These are phyloP conservation scores for Lampropteryx suffumata DNA, from an alignment of 2,888 invertebrate genomes.

Conservation along the genomic window DNA sequence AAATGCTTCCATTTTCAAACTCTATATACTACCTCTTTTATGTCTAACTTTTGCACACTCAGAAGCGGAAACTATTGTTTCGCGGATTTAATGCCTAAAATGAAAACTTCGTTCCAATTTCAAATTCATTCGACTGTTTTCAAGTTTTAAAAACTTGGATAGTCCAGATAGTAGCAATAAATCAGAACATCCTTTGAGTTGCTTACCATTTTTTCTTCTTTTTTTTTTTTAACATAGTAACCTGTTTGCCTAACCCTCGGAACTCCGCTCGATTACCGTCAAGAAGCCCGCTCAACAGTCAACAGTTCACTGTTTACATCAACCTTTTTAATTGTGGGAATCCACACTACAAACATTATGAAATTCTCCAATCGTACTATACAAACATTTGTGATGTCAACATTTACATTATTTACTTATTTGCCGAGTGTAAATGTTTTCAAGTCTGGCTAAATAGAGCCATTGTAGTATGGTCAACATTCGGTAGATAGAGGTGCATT, in stretches of 20 bases:
- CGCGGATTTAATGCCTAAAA: no score
- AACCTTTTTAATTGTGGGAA: conserved; percentile 42
- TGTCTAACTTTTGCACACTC: no score
- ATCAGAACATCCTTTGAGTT: no score
- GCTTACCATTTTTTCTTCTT: no score
- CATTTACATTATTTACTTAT: conserved; percentile 53
- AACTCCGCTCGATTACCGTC: conserved; percentile 14
- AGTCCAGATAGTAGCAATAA: no score
- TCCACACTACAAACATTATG: conserved; percentile 38
- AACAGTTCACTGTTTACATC: conserved; percentile 23
- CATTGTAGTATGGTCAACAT: conserved; percentile 55
- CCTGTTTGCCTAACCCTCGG: not conserved
- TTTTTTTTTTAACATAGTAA: no score
- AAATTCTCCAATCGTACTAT: conserved; percentile 54
- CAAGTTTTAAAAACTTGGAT: no score
- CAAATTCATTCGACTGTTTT: no score
- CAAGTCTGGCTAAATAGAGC: conserved; percentile 47
- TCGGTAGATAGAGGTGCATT: conserved; percentile 22
- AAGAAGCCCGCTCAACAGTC: conserved; percentile 19
- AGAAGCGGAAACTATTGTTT: no score
- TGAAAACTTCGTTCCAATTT: no score
- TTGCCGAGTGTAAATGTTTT: conserved; percentile 55
- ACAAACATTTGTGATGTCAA: conserved; percentile 59
- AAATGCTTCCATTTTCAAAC: conserved; percentile 4
- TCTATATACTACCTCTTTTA: no score